A percentile compares a stretch with the other conserved stretches of the same genome.
Evolutionary conservation across 2,888 invertebrate genomes (phyloP).

Genomic region (Melieria omissa): DNA sequence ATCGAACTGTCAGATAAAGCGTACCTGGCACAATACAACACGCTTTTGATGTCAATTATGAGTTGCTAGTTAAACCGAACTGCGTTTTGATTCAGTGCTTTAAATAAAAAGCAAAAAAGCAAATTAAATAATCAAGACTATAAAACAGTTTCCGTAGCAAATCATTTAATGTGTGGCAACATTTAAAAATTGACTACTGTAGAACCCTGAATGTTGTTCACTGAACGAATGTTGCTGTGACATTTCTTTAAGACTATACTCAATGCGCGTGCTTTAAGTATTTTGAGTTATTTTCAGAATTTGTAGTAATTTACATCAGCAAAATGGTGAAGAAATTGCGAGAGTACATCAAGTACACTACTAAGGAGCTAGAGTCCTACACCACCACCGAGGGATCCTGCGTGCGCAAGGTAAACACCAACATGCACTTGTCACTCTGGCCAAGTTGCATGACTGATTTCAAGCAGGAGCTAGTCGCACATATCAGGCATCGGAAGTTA

Average conservation of each 20-base stretch:
- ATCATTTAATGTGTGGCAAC: background rate
- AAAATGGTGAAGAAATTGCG: slow-evolving; percentile 61
- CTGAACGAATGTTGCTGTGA: background rate
- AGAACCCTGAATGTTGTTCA: background rate
- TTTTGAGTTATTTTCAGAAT: background rate
- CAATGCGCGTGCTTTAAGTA: slow-evolving; percentile 18
- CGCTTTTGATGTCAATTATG: too few relatives aligned
- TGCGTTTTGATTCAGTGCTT: too few relatives aligned
- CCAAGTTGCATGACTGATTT: slow-evolving; percentile 70
- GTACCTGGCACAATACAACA: too few relatives aligned
- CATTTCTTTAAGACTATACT: background rate
- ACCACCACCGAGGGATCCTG: slow-evolving; percentile 68
- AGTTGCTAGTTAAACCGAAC: too few relatives aligned
- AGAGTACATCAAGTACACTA: slow-evolving; percentile 64
- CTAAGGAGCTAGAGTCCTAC: slow-evolving; percentile 68
- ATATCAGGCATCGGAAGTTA: slow-evolving; percentile 65
- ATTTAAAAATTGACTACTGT: background rate
- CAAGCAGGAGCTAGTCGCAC: slow-evolving; percentile 67
- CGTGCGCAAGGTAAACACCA: slow-evolving; percentile 66
- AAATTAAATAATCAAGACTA: too few relatives aligned
- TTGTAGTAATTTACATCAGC: slow-evolving; percentile 19
- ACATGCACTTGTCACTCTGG: slow-evolving; percentile 69
- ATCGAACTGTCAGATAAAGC: too few relatives aligned
- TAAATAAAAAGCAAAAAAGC: too few relatives aligned
- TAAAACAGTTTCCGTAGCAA: background rate